A percentile compares a stretch with the other conserved stretches of the same genome.
phyloP scores from a whole-genome alignment of 2,113 vertebrate genomes.

The Uria aalge region DNA sequence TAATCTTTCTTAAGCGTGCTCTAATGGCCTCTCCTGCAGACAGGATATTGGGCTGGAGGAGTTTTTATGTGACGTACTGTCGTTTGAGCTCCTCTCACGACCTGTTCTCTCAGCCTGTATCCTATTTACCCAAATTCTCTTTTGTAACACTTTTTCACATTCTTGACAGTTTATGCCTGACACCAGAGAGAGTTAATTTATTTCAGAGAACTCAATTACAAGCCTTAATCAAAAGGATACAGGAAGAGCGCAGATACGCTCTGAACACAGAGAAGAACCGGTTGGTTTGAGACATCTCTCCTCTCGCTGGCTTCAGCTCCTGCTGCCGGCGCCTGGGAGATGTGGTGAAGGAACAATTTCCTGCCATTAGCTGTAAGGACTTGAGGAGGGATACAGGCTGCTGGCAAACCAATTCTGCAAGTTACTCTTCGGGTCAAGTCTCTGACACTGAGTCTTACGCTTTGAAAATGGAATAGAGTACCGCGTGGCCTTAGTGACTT shows the following conservation, averaged over 20 bases:
- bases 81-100: not conserved
- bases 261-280: not conserved
- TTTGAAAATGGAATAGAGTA: not conserved
- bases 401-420: not conserved
- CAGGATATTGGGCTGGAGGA: not conserved
- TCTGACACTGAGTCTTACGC: not conserved
- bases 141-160: not conserved
- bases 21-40: not conserved
- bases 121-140: not conserved
- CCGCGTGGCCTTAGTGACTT: not conserved
- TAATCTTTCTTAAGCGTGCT: not conserved
- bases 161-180: not conserved
- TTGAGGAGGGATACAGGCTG: not conserved
- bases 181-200: not conserved
- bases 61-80: not conserved
- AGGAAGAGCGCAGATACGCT: not conserved
- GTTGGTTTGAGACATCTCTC: not conserved
- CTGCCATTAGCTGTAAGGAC: not conserved
- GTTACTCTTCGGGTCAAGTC: not conserved
- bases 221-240: not conserved
- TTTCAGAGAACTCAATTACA: slow-evolving; percentile 12
- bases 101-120: not conserved
- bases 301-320: not conserved
- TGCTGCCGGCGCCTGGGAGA: not conserved
- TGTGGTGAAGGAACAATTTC: not conserved